These are phyloP conservation scores for Macrobrachium rosenbergii DNA, from an alignment of 1,140 invertebrate species.

Conservation along the genomic window DNA sequence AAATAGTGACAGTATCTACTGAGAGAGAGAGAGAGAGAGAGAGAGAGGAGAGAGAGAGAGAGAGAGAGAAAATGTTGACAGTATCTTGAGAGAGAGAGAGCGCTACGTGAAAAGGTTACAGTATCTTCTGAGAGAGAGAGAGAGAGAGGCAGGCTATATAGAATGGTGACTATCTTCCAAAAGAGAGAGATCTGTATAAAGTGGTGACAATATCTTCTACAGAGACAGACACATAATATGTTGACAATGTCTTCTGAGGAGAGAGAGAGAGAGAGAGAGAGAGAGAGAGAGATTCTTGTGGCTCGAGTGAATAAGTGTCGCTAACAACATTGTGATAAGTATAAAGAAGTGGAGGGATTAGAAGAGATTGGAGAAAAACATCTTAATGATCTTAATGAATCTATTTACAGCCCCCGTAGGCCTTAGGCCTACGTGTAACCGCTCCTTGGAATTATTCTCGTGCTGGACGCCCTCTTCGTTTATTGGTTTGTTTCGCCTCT, in stretches of 20 bases:
- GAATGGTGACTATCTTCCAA: background rate
- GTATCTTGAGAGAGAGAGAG: background rate
- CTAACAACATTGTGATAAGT: background rate
- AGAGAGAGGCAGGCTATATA: background rate
- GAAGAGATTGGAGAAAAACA: background rate
- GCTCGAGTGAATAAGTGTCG: background rate
- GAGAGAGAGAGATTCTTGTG: background rate
- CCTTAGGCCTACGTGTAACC: too few species aligned
- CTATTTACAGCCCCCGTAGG: too few species aligned
- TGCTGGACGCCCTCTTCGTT: background rate
- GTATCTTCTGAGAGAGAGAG: background rate
- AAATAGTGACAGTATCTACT: too few species aligned
- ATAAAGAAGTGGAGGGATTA: background rate
- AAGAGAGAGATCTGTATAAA: background rate
- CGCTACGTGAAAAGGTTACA: too few species aligned
- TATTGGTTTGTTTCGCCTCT: background rate
- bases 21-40: background rate
- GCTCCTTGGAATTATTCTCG: too few species aligned
- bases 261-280: background rate
- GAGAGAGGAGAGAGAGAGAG: background rate
- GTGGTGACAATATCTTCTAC: too few species aligned
- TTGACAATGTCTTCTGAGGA: too few species aligned
- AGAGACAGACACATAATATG: too few species aligned
- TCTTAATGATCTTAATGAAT: too few species aligned
- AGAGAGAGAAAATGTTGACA: too few species aligned